Evolutionary conservation across 2,888 invertebrate species (phyloP).

Genomic region (Xestia xanthographa): DNA sequence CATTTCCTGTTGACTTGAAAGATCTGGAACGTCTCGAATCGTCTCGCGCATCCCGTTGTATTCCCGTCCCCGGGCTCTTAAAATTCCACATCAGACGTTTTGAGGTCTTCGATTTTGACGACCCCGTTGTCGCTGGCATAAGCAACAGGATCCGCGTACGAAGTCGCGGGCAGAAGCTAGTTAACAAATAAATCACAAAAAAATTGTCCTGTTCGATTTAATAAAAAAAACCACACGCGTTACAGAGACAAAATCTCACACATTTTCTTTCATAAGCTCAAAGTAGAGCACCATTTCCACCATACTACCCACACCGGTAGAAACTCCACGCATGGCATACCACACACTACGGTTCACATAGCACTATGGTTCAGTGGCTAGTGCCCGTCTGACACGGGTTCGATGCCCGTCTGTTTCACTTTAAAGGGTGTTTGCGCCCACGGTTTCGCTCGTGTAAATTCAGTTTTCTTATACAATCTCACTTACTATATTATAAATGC

Average conservation of each 20-base stretch:
- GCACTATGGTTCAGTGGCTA: slow-evolving; percentile 74
- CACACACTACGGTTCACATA: slow-evolving; percentile 73
- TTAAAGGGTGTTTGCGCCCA: background rate
- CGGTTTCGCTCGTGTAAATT: background rate
- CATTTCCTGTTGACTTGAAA: too few species aligned
- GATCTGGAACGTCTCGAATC: too few species aligned
- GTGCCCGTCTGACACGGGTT: slow-evolving; percentile 69
- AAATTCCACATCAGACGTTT: too few species aligned
- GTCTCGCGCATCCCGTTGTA: too few species aligned
- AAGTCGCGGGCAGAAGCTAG: too few species aligned
- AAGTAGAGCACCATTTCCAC: slow-evolving; percentile 71
- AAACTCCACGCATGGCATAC: slow-evolving; percentile 70
- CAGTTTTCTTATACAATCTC: background rate
- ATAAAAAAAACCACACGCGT: too few species aligned
- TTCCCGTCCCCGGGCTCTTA: too few species aligned
- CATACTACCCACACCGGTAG: slow-evolving; percentile 65
- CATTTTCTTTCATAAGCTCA: too few species aligned
- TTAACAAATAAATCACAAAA: background rate
- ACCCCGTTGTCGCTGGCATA: too few species aligned
- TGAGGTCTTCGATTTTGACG: too few species aligned
- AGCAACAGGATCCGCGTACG: too few species aligned
- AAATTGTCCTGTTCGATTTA: too few species aligned
- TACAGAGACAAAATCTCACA: background rate
- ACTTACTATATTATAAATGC: background rate
- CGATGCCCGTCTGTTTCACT: slow-evolving; percentile 71